These are phyloP conservation scores for Crenichthys baileyi DNA, from an alignment of 2,797 vertebrate genomes.

Conservation along the genomic window DNA sequence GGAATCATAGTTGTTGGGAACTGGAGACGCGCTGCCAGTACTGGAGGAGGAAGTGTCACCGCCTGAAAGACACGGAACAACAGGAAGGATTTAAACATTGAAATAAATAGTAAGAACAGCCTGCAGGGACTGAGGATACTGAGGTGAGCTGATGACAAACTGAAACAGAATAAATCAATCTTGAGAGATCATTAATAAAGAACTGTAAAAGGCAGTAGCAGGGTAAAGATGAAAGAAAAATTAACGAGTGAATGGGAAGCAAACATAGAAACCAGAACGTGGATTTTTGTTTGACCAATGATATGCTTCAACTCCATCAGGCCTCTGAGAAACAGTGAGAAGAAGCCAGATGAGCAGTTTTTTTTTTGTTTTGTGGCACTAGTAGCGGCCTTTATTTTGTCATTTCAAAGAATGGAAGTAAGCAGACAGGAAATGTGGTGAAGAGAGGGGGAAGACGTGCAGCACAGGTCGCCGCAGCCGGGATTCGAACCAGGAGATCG, in stretches of 20 bases:
- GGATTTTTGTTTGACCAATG: constrained; percentile 5
- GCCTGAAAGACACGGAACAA: constrained; percentile 72
- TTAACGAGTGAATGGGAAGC: neutral
- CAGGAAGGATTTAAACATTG: neutral
- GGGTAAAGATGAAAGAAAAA: neutral
- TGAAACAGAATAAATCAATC: neutral
- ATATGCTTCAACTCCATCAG: constrained; percentile 12
- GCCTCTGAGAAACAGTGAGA: constrained; percentile 8
- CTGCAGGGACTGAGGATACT: neutral
- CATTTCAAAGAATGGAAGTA: no score
- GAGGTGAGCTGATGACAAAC: neutral
- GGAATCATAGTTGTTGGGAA: constrained; percentile 91
- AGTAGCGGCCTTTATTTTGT: no score
- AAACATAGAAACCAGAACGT: neutral
- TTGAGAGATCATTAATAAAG: neutral
- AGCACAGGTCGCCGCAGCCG: no score
- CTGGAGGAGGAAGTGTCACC: constrained; percentile 93
- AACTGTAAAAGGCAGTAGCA: neutral
- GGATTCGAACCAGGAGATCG: no score
- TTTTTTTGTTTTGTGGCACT: no score
- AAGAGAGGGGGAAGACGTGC: no score
- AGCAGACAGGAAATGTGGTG: no score
- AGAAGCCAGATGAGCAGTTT: neutral
- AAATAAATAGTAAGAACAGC: neutral
- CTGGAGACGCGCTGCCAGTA: constrained; percentile 92